Conservation (phyloP, 2,113 vertebrate genomes). For the Chionodraco myersi region DNA sequence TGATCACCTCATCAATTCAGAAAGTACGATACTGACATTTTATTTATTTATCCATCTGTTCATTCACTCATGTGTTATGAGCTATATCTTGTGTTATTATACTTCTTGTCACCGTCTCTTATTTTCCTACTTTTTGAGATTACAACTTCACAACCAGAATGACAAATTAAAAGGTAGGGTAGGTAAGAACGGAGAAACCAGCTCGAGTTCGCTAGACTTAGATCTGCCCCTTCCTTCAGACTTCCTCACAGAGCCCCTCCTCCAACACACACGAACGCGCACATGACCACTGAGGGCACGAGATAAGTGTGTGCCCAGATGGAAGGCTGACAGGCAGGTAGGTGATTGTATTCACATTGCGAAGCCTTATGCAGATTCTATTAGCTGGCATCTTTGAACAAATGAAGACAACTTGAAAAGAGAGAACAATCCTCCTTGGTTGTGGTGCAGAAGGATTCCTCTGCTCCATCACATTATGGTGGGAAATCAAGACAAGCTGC, state of each 20-base stretch:
- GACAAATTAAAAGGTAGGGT: too few relatives aligned
- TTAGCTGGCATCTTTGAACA: too few relatives aligned
- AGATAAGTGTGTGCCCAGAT: too few relatives aligned
- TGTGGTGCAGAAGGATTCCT: background rate
- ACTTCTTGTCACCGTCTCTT: background rate
- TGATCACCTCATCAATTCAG: background rate
- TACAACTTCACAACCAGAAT: background rate
- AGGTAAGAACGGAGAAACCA: too few relatives aligned
- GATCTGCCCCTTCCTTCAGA: too few relatives aligned
- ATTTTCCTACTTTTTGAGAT: background rate
- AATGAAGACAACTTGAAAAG: too few relatives aligned
- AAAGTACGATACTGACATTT: background rate
- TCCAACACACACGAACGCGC: too few relatives aligned
- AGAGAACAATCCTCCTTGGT: background rate
- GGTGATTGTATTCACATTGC: background rate
- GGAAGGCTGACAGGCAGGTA: too few relatives aligned
- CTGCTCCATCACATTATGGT: background rate
- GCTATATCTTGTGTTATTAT: background rate
- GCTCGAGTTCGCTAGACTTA: too few relatives aligned
- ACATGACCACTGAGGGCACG: too few relatives aligned
- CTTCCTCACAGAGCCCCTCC: too few relatives aligned
- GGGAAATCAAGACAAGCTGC: background rate
- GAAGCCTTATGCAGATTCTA: background rate
- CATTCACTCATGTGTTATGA: background rate
- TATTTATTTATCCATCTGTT: background rate